phyloP scores from a whole-genome alignment of 2,113 vertebrate genomes.

The Eptesicus fuscus region DNA sequence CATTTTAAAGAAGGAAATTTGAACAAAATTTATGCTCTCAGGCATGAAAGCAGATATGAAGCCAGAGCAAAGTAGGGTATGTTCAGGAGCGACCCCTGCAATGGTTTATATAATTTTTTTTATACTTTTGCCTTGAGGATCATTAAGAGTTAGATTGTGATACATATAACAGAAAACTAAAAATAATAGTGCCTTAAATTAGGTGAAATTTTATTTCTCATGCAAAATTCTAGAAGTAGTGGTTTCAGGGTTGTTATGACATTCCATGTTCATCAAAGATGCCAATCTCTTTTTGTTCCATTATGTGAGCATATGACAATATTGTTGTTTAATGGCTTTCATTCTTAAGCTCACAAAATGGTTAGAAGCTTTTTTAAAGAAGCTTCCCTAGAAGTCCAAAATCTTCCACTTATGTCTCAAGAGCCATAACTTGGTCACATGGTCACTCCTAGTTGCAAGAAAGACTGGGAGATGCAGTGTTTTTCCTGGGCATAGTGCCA shows the following conservation, averaged over 20 bases:
- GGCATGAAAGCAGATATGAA: background rate
- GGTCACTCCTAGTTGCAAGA: background rate
- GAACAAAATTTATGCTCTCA: background rate
- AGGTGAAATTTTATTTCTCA: background rate
- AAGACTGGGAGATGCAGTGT: background rate
- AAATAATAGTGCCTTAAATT: background rate
- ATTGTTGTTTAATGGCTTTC: background rate
- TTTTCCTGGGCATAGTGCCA: background rate
- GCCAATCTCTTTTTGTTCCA: background rate
- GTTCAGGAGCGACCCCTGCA: background rate
- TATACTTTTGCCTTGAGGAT: conserved; percentile 32
- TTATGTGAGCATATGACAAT: background rate
- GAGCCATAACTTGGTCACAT: background rate
- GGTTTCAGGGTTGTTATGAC: background rate
- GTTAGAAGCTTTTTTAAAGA: background rate
- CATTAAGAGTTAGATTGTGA: background rate
- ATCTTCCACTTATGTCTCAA: background rate
- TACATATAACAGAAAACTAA: background rate
- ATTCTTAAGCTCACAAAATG: background rate
- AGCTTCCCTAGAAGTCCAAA: background rate
- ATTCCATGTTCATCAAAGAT: background rate
- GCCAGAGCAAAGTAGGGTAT: background rate
- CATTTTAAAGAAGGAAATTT: background rate
- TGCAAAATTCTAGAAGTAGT: background rate
- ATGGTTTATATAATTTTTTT: conserved; percentile 2